Percentiles rank a stretch among this genome's conserved stretches.
phyloP scores from a whole-genome alignment of 92 coral and sea anemone species.

The Pocillopora grandis region DNA sequence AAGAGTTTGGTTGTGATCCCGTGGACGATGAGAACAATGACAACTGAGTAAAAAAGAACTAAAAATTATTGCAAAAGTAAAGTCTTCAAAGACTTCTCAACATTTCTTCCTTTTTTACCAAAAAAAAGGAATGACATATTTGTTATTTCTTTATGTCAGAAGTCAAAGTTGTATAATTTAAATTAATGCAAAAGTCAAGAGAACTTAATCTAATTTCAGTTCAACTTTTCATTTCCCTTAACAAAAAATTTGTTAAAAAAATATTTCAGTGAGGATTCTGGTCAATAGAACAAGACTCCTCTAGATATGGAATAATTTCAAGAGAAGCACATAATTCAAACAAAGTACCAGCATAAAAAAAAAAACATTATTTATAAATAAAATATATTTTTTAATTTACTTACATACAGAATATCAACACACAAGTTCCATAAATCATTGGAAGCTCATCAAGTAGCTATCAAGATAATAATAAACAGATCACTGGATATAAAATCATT shows the following conservation, averaged over 20 bases:
- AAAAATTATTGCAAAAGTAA: not conserved
- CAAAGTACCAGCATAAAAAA: too few species aligned
- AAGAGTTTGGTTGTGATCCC: constrained; percentile 57
- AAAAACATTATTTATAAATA: too few species aligned
- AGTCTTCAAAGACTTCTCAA: not conserved
- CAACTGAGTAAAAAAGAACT: constrained; percentile 35
- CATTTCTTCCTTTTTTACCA: not conserved
- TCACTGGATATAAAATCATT: not conserved
- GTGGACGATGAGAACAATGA: constrained; percentile 61
- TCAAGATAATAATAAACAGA: not conserved
- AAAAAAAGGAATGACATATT: not conserved
- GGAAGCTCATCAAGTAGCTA: constrained; percentile 97
- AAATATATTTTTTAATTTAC: too few species aligned
- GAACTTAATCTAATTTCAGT: constrained; percentile 19
- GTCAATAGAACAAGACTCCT: too few species aligned
- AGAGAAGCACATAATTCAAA: too few species aligned
- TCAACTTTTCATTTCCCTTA: too few species aligned
- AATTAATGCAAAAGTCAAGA: not conserved
- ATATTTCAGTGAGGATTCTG: too few species aligned
- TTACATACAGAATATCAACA: constrained; percentile 90
- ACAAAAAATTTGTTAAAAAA: too few species aligned
- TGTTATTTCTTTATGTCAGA: too few species aligned
- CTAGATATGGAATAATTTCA: too few species aligned
- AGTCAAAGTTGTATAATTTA: not conserved
- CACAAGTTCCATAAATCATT: constrained; percentile 91